Percentiles rank a stretch among this genome's conserved stretches.
Evolutionary conservation across 2,113 vertebrate genomes (phyloP).

Genomic region (Bubo scandiacus): DNA sequence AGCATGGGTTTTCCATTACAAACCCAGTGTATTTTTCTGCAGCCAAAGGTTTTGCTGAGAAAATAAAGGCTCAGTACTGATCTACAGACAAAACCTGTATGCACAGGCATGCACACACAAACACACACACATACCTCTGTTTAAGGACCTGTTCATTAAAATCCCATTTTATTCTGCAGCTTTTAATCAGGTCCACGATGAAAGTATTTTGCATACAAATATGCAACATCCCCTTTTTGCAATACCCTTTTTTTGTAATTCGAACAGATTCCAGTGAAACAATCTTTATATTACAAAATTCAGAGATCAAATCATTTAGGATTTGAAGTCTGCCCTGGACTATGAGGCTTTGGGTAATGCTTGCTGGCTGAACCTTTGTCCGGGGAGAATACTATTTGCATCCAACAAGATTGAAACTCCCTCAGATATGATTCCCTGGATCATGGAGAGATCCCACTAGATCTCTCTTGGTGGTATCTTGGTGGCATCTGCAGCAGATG

Average conservation of each 20-base stretch:
- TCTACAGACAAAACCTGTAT: not conserved
- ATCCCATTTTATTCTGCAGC: not conserved
- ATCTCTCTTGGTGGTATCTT: accelerated
- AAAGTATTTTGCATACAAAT: not conserved
- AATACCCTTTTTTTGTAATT: not conserved
- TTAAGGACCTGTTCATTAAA: not conserved
- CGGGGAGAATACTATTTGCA: not conserved
- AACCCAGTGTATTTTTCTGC: not conserved
- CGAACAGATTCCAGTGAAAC: not conserved
- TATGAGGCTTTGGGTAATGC: not conserved
- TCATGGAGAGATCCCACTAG: not conserved
- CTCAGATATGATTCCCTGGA: not conserved
- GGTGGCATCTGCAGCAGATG: not conserved
- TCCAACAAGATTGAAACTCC: not conserved
- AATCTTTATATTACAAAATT: not conserved
- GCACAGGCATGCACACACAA: not conserved
- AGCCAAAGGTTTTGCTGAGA: not conserved
- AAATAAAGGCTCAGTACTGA: not conserved
- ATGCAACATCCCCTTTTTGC: not conserved
- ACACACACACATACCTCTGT: not conserved
- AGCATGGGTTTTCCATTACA: not conserved
- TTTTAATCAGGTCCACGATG: not conserved
- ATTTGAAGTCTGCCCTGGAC: not conserved
- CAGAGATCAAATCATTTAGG: not conserved
- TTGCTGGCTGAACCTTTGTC: not conserved